These are phyloP conservation scores for Rhamphomyia laevipes DNA, from an alignment of 2,888 invertebrate species.

Conservation along the genomic window DNA sequence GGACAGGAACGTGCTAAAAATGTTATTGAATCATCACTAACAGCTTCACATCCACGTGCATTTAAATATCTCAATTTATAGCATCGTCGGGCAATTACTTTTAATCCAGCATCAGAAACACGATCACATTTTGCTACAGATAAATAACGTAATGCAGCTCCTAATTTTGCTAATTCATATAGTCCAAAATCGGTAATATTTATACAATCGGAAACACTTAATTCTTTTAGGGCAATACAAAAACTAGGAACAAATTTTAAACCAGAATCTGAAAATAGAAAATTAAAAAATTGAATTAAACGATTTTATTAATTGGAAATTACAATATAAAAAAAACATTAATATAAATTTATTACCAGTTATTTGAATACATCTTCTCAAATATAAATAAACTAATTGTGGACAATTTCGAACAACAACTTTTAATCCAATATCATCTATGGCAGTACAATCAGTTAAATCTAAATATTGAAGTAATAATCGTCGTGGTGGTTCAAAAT, in stretches of 20 bases:
- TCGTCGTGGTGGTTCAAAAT: conserved; percentile 50
- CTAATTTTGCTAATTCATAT: conserved; percentile 78
- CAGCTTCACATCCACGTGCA: conserved; percentile 83
- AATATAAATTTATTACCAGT: conserved; percentile 62
- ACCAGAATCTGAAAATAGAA: conserved; percentile 59
- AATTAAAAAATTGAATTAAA: not conserved
- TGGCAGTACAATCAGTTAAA: conserved; percentile 75
- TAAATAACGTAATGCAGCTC: conserved; percentile 78
- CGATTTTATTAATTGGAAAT: not conserved
- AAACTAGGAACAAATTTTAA: conserved; percentile 86
- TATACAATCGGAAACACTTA: conserved; percentile 82
- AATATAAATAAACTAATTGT: conserved; percentile 73
- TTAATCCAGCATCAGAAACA: conserved; percentile 80
- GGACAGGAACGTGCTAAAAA: conserved; percentile 78
- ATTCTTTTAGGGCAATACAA: conserved; percentile 69
- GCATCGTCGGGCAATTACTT: conserved; percentile 76
- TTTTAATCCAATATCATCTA: conserved; percentile 75
- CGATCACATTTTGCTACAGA: conserved; percentile 91
- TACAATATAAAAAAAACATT: not conserved
- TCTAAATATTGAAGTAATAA: conserved; percentile 78
- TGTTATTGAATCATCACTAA: conserved; percentile 86
- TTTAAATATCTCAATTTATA: conserved; percentile 82
- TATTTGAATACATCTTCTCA: conserved; percentile 77
- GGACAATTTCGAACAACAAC: conserved; percentile 79
- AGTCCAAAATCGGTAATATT: conserved; percentile 84